Evolutionary conservation across 2,888 invertebrate species (phyloP), one percentile per base, ranked within the genome.

Genomic region (Idaea biselata): DNA sequence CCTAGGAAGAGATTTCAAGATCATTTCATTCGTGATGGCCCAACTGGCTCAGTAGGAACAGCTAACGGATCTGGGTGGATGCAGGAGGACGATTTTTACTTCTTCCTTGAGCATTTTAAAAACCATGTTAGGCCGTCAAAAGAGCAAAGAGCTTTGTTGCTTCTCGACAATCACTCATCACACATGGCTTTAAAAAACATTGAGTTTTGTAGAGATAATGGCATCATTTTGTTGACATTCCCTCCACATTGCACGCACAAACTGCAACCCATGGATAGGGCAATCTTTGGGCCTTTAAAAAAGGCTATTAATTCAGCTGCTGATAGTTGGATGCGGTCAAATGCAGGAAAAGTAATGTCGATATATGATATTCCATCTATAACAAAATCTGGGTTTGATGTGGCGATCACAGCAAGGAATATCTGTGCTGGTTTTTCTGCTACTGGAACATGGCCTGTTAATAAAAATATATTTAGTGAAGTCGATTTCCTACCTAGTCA

Each of bases 11-110:
- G 71, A 16, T 78, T 69, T 17, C 67, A 75, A 5, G 68, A 71
- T 0, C 72, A 78, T 59, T 76, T 76, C 61, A 7, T 77, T 0
- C 66, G 73, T 6, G 73, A 69, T 58, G 72, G 74, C 0, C 80
- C 78, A 18, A 11, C 66, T 6, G 76, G 74, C 4, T 73, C 67
- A 2, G 54, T 64, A 59, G 76, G 77, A 11, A 60, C 68, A 53
- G 76, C 63, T 16, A 78, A 80, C 63, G 60, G 68, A 4, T 73
- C 73, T 11, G 75, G 75, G 2, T 78, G 78, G 77, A 78, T 78
- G 78, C 69, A 68, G 64, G 71, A 71, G 61, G 68, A 69, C 16
- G 69, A 70, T 16, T 73, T 73, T 56, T 32, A 60, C 58, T 55
- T 62, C 33, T 70, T 70, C 62, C 61, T 66, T 55, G 55, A 65